A percentile compares a stretch with the other conserved stretches of the same genome.
These are phyloP conservation scores for Ormyrus pomaceus DNA, from an alignment of 2,888 invertebrate genomes.

Conservation along the genomic window DNA sequence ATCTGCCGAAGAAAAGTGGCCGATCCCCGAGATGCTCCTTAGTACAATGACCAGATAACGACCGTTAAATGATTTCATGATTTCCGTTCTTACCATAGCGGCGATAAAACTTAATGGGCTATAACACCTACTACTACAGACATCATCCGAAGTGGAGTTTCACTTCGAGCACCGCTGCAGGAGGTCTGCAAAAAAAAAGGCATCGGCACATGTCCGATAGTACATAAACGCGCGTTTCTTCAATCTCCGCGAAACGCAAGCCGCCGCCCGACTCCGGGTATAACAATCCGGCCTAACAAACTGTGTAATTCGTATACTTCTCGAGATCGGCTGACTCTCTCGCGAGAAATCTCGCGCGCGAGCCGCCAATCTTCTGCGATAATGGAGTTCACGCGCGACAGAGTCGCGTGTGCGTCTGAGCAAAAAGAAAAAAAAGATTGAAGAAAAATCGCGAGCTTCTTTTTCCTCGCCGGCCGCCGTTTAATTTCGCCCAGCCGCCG, in stretches of 20 bases:
- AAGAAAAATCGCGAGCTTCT: neutral
- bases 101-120: conserved; percentile 42
- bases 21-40: too few species aligned
- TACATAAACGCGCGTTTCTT: conserved; percentile 7
- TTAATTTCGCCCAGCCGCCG: too few species aligned
- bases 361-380: neutral
- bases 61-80: too few species aligned
- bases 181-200: neutral
- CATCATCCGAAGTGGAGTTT: conserved; percentile 14
- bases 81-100: too few species aligned
- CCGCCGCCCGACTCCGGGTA: neutral
- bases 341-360: conserved; percentile 5
- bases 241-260: neutral
- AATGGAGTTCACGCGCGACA: conserved; percentile 45
- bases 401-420: conserved; percentile 18
- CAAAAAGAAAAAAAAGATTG: neutral
- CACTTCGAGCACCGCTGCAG: conserved; percentile 21
- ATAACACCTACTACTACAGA: neutral
- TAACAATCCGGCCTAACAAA: conserved; percentile 46
- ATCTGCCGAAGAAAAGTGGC: neutral
- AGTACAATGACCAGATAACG: too few species aligned
- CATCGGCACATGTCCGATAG: neutral
- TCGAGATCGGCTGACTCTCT: neutral
- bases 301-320: conserved; percentile 43
- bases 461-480: too few species aligned